Conservation (phyloP, 2,797 vertebrate species). For the Sternotherus odoratus region DNA sequence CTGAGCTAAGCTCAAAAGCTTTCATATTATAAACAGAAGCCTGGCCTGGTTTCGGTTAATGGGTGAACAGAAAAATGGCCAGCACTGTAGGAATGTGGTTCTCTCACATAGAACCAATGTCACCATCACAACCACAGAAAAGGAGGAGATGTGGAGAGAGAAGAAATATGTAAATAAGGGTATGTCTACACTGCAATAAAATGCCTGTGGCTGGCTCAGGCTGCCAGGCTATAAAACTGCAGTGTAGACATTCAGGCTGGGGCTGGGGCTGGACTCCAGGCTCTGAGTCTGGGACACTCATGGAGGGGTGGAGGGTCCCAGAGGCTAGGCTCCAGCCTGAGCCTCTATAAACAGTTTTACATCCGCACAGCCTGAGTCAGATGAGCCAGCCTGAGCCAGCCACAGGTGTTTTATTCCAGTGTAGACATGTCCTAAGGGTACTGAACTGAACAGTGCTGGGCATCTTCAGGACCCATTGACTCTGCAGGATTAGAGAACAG, state of each 20-base stretch:
- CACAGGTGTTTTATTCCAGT: neutral
- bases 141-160: neutral
- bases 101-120: rapidly evolving
- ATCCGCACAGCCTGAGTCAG: neutral
- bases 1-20: neutral
- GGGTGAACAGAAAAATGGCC: neutral
- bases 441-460: neutral
- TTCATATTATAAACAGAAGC: neutral
- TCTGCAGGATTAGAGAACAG: neutral
- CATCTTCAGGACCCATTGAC: neutral
- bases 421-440: neutral
- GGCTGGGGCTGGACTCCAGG: neutral
- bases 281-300: neutral
- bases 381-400: neutral
- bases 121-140: neutral
- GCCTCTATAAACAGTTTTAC: neutral
- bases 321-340: neutral
- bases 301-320: neutral
- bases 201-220: neutral
- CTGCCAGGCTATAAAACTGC: neutral
- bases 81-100: neutral
- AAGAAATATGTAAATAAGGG: neutral
- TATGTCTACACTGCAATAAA: neutral
- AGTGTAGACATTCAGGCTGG: neutral
- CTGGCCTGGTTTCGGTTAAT: neutral